A percentile compares a stretch with the other conserved stretches of the same genome.
phyloP scores from a whole-genome alignment of 2,888 invertebrate species.

The Callimorpha dominula region DNA sequence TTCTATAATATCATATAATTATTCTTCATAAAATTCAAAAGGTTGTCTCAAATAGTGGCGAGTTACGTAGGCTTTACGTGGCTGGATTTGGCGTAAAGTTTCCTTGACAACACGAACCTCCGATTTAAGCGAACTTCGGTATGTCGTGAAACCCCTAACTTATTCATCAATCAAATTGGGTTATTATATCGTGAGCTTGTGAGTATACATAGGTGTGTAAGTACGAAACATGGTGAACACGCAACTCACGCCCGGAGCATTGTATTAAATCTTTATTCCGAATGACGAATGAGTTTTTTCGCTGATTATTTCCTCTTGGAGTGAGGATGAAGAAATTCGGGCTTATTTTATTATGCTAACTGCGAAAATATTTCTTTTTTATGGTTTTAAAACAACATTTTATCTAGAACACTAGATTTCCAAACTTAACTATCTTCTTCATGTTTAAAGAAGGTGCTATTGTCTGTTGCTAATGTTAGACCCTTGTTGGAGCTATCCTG shows the following conservation, averaged over 20 bases:
- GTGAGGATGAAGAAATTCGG: constrained; percentile 45
- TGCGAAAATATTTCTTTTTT: constrained; percentile 20
- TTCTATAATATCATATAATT: neutral
- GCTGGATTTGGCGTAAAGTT: neutral
- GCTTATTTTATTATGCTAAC: constrained; percentile 46
- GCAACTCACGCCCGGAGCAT: constrained; percentile 52
- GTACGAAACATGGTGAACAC: constrained; percentile 51
- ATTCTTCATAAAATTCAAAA: neutral
- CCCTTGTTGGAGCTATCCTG: too few relatives aligned
- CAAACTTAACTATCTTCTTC: too few relatives aligned
- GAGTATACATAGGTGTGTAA: constrained; percentile 43
- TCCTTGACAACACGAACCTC: constrained; percentile 8
- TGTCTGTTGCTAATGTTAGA: too few relatives aligned
- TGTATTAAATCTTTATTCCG: constrained; percentile 56
- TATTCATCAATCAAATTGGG: constrained; percentile 72
- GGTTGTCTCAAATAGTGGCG: neutral
- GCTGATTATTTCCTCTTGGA: constrained; percentile 51
- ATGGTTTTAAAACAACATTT: neutral
- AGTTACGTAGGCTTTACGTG: neutral
- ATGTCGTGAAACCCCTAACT: constrained; percentile 51
- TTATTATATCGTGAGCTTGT: constrained; percentile 67
- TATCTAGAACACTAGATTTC: too few relatives aligned
- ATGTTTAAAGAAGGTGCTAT: too few relatives aligned
- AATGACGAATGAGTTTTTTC: constrained; percentile 57
- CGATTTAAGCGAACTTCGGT: constrained; percentile 30